Evolutionary conservation across 2,888 invertebrate species (phyloP).

Genomic region (Alentia gelatinosa): DNA sequence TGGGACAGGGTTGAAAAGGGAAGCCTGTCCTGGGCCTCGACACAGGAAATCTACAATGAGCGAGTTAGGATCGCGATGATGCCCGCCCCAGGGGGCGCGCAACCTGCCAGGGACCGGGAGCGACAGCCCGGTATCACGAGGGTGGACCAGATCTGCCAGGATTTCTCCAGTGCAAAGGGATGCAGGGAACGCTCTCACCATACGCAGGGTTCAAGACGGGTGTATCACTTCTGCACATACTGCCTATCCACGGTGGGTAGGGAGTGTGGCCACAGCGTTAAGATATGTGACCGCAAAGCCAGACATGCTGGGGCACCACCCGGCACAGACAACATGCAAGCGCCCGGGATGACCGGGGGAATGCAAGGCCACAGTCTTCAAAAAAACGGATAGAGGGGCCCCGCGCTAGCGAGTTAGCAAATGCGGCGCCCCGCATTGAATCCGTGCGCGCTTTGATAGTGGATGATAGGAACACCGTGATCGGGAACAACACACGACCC

Average conservation of each 20-base stretch:
- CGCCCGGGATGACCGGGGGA: too few species aligned
- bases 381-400: too few species aligned
- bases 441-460: too few species aligned
- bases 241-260: background rate
- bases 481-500: too few species aligned
- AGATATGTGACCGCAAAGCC: background rate
- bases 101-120: background rate
- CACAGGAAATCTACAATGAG: background rate
- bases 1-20: background rate
- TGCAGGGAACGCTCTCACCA: slow-evolving; percentile 53
- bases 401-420: too few species aligned
- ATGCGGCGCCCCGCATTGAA: too few species aligned
- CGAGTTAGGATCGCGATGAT: background rate
- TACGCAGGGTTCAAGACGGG: background rate
- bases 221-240: background rate
- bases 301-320: background rate
- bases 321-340: too few species aligned
- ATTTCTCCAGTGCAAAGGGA: slow-evolving; percentile 59
- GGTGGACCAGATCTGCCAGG: background rate
- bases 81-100: background rate
- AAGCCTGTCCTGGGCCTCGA: background rate
- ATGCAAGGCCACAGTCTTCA: too few species aligned
- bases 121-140: background rate
- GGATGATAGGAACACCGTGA: too few species aligned
- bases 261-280: background rate